A percentile compares a stretch with the other conserved stretches of the same genome.
phyloP scores from a whole-genome alignment of 2,888 invertebrate genomes.

The Litoditis marina region DNA sequence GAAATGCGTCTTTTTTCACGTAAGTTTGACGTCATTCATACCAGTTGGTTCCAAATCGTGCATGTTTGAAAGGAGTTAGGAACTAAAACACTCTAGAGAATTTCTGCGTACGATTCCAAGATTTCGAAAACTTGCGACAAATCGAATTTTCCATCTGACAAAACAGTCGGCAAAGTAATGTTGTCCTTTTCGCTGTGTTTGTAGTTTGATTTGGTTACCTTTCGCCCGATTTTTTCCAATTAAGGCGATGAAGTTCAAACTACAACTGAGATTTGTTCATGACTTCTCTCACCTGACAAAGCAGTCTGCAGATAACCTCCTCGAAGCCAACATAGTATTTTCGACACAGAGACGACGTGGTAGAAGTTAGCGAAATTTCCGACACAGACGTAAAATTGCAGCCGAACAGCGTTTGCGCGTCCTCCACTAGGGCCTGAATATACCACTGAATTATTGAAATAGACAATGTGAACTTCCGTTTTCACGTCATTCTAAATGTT shows the following conservation, averaged over 20 bases:
- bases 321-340: constrained; percentile 19
- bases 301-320: constrained; percentile 19
- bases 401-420: constrained; percentile 2
- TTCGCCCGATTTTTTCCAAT: neutral
- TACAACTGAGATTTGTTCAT: neutral
- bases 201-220: neutral
- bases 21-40: no score
- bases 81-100: no score
- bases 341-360: constrained; percentile 11
- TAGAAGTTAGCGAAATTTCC: constrained; percentile 7
- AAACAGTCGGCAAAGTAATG: neutral
- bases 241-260: neutral
- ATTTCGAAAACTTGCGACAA: no score
- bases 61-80: no score
- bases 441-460: no score
- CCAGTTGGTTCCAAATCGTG: no score
- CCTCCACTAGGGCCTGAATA: constrained; percentile 15
- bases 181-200: neutral
- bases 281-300: constrained; percentile 12
- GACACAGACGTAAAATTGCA: constrained; percentile 5
- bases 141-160: no score
- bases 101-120: no score
- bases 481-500: no score
- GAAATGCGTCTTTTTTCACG: no score
- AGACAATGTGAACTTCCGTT: no score